phyloP scores from a whole-genome alignment of 2,113 vertebrate species.

The Rhinichthys klamathensis region DNA sequence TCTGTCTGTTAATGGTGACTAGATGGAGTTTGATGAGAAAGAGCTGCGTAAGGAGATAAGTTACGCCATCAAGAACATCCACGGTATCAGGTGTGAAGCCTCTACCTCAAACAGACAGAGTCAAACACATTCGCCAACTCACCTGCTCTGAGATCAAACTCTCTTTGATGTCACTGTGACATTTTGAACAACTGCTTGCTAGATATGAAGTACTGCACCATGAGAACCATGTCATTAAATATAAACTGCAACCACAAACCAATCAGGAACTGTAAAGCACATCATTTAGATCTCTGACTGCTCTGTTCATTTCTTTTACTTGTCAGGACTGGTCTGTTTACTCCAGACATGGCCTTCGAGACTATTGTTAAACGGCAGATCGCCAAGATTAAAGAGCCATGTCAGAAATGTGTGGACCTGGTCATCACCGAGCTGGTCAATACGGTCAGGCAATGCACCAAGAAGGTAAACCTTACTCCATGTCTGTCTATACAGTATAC shows the following conservation, averaged over 20 bases:
- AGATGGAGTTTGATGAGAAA: constrained; percentile 88
- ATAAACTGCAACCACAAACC: not conserved
- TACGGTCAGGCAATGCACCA: constrained; percentile 96
- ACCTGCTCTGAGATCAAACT: constrained; percentile 13
- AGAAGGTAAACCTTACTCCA: constrained; percentile 73
- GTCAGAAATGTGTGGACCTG: constrained; percentile 98
- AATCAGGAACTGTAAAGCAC: not conserved
- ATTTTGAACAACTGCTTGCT: not conserved
- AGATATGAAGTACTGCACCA: not conserved
- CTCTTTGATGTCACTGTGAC: constrained; percentile 7
- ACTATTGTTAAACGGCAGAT: constrained; percentile 98
- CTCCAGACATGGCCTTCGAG: constrained; percentile 98
- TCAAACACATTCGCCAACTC: not conserved
- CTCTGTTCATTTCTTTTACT: constrained; percentile 39
- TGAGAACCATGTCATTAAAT: not conserved
- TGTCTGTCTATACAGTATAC: not conserved
- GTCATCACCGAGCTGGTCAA: constrained; percentile 95
- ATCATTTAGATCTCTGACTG: not conserved
- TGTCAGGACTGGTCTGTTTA: constrained; percentile 95
- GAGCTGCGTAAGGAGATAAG: constrained; percentile 61
- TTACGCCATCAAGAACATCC: constrained; percentile 61
- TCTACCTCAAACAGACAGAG: not conserved
- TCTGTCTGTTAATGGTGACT: constrained; percentile 41
- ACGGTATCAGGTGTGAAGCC: constrained; percentile 50
- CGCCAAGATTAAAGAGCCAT: constrained; percentile 95